Conservation (phyloP, 2,888 invertebrate species). For the Apoderus coryli region DNA sequence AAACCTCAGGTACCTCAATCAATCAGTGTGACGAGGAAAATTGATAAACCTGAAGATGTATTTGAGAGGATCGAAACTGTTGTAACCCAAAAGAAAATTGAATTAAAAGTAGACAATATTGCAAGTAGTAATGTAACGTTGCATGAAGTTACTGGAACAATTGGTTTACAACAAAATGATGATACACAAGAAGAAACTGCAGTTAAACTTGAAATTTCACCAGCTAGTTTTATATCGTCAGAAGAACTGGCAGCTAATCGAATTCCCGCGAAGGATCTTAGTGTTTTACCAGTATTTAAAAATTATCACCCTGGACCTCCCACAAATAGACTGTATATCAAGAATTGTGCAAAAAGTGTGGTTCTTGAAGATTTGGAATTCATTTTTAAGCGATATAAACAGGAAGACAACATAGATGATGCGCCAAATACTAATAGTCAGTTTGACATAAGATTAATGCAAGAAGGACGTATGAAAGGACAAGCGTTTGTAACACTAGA, state of each 20-base stretch:
- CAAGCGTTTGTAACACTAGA: conserved; percentile 86
- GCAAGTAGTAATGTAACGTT: conserved; percentile 17
- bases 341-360: conserved; percentile 75
- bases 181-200: neutral
- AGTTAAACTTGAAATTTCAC: neutral
- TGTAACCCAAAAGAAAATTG: conserved; percentile 34
- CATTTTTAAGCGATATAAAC: conserved; percentile 43
- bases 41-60: conserved; percentile 36
- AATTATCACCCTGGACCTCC: conserved; percentile 73
- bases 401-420: conserved; percentile 18
- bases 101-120: conserved; percentile 34
- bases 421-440: conserved; percentile 32
- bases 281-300: conserved; percentile 63
- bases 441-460: conserved; percentile 70
- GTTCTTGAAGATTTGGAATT: conserved; percentile 57
- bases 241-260: conserved; percentile 53
- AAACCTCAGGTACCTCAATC: conserved; percentile 19
- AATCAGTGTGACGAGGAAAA: conserved; percentile 21
- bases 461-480: conserved; percentile 91
- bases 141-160: neutral
- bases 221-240: conserved; percentile 35
- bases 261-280: conserved; percentile 55
- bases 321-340: conserved; percentile 77
- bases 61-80: conserved; percentile 36
- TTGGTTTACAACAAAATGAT: conserved; percentile 3